Evolutionary conservation across 2,113 vertebrate species (phyloP).

Genomic region (Aphyosemion australe): DNA sequence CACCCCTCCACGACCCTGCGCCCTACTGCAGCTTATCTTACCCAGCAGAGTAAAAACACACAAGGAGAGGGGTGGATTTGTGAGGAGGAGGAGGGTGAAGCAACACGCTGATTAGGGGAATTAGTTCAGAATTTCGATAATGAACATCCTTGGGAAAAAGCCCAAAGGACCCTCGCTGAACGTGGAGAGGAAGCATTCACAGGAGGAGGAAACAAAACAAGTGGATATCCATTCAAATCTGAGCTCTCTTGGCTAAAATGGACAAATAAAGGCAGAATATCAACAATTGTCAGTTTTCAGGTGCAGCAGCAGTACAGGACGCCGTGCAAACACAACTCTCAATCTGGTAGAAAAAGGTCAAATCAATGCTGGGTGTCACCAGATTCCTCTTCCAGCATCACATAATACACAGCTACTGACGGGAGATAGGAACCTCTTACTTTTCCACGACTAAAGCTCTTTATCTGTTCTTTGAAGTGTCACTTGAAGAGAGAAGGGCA

Average conservation of each 20-base stretch:
- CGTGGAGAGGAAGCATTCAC: constrained; percentile 10
- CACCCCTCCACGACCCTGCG: constrained; percentile 25
- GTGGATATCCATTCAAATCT: constrained; percentile 46
- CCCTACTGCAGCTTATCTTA: constrained; percentile 50
- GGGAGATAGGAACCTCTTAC: constrained; percentile 34
- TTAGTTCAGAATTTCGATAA: constrained; percentile 64
- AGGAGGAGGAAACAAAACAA: constrained; percentile 39
- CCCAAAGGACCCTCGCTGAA: constrained; percentile 47
- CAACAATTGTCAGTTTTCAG: neutral
- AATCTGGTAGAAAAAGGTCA: neutral
- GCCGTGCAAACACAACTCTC: neutral
- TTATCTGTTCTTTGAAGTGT: constrained; percentile 51
- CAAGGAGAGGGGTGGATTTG: constrained; percentile 23
- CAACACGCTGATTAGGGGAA: constrained; percentile 36
- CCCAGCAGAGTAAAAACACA: constrained; percentile 28
- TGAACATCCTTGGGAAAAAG: constrained; percentile 58
- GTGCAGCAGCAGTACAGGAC: neutral
- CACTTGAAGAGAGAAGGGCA: constrained; percentile 15
- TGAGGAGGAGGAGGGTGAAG: constrained; percentile 1
- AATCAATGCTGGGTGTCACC: neutral
- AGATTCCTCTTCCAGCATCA: constrained; percentile 6
- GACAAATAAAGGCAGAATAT: constrained; percentile 12
- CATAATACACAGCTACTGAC: constrained; percentile 15
- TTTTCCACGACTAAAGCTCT: constrained; percentile 39
- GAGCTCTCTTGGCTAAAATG: neutral